A percentile compares a stretch with the other conserved stretches of the same genome.
phyloP scores from a whole-genome alignment of 35 echinoderm and acorn worm genomes.

The Lytechinus variegatus region DNA sequence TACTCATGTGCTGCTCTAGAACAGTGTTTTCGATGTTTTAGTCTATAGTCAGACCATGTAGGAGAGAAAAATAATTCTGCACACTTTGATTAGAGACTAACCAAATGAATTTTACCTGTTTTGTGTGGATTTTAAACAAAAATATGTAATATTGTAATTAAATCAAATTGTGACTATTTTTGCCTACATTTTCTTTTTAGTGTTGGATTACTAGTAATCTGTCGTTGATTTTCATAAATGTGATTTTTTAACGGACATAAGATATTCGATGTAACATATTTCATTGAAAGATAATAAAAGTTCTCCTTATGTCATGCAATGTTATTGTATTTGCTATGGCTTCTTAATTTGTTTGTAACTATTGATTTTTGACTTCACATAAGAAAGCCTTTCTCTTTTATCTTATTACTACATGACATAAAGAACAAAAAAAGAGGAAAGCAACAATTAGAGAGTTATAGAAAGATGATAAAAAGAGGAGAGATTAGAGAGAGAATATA shows the following conservation, averaged over 20 bases:
- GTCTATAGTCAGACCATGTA: background rate
- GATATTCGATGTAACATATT: conserved; percentile 44
- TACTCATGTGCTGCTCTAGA: background rate
- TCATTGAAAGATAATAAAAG: conserved; percentile 37
- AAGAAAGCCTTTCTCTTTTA: background rate
- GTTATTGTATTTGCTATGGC: background rate
- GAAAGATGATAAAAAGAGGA: background rate
- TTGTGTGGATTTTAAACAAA: background rate
- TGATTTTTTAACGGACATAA: conserved; percentile 38
- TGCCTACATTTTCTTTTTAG: conserved; percentile 22
- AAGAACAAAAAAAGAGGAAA: no score
- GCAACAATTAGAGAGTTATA: background rate
- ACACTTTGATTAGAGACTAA: background rate
- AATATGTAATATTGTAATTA: background rate
- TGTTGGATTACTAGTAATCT: background rate
- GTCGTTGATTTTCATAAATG: conserved; percentile 40
- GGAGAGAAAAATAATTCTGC: background rate
- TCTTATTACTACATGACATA: no score
- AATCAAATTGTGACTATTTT: conserved; percentile 42
- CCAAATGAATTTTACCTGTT: conserved; percentile 21
- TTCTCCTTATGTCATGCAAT: conserved; percentile 40
- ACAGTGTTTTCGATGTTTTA: background rate
- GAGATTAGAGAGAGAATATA: no score
- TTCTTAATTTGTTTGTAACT: background rate
- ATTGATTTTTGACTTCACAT: background rate